These are phyloP conservation scores for Scolopax bukidnonensis DNA, from an alignment of 2,797 vertebrate species.

Conservation along the genomic window DNA sequence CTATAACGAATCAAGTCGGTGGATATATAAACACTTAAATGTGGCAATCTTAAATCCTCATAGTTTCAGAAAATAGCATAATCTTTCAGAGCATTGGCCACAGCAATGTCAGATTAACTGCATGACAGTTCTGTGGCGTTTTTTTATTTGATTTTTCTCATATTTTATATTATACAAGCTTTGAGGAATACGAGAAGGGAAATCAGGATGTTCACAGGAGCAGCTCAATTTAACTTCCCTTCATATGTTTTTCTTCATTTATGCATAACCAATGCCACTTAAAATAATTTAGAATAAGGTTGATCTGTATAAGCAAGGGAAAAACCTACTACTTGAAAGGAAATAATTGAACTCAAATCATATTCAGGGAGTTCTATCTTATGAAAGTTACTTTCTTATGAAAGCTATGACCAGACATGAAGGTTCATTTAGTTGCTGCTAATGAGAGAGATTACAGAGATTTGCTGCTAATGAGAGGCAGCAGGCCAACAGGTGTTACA, in stretches of 20 bases:
- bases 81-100: not conserved
- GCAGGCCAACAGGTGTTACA: not conserved
- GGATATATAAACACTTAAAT: not conserved
- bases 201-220: not conserved
- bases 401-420: not conserved
- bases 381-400: not conserved
- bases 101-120: not conserved
- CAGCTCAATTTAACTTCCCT: not conserved
- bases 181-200: not conserved
- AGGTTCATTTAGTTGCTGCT: not conserved
- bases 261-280: not conserved
- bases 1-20: not conserved
- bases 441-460: not conserved
- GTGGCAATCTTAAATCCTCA: not conserved
- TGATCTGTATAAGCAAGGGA: not conserved
- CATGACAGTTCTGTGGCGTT: not conserved
- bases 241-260: not conserved
- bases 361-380: not conserved
- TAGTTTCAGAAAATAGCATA: not conserved
- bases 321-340: not conserved
- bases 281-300: not conserved
- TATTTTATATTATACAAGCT: not conserved
- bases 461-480: not conserved
- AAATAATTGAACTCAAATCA: not conserved
- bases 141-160: not conserved